These are phyloP conservation scores for Neolamprologus ventralis DNA, from an alignment of 2,113 vertebrate species.

Conservation along the genomic window DNA sequence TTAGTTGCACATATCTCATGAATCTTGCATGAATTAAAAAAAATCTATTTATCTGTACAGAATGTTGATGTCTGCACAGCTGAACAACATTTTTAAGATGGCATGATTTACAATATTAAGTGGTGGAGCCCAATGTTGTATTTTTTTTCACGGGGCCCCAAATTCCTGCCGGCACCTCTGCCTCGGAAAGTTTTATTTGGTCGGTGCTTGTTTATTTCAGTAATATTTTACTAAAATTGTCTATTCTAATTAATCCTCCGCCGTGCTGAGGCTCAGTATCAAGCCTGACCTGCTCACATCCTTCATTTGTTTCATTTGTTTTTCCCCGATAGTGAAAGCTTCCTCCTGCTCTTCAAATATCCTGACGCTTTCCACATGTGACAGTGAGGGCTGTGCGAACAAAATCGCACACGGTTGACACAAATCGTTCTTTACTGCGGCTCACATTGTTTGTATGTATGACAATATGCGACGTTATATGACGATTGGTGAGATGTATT, in stretches of 20 bases:
- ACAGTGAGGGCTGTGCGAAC: background rate
- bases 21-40: background rate
- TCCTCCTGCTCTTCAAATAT: background rate
- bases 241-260: background rate
- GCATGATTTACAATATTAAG: background rate
- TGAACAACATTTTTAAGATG: background rate
- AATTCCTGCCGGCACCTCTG: background rate
- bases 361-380: background rate
- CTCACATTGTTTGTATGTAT: background rate
- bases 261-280: background rate
- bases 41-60: background rate
- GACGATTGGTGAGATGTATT: background rate
- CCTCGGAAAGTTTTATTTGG: background rate
- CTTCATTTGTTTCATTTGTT: background rate
- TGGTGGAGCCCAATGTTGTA: background rate
- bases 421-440: background rate
- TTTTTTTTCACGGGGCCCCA: background rate
- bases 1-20: background rate
- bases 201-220: background rate
- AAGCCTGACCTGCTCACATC: background rate
- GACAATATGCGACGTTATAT: background rate
- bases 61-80: background rate
- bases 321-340: background rate
- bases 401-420: background rate
- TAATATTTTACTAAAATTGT: background rate